Evolutionary conservation across 2,888 invertebrate species (phyloP), one percentile per base, ranked within the genome.

Genomic region (Dryocosmus kuriphilus): DNA sequence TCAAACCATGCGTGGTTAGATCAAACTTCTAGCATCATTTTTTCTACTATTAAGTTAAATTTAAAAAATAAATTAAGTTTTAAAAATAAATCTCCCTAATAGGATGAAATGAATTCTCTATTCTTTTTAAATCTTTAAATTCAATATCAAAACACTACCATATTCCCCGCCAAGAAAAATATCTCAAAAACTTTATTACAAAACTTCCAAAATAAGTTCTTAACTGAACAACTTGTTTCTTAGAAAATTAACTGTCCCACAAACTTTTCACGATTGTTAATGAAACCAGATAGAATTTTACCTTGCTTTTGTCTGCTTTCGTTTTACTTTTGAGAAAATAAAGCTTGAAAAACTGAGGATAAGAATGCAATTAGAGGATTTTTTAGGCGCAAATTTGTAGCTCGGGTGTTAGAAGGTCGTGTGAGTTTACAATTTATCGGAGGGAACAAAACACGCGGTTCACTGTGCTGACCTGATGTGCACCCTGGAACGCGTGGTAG

Each of bases 401-500:
- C n/a, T 67, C 67, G 41, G 19, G 7, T 46, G 51, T 51, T 71
- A 32, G 71, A 51, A 71, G 51, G 22, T 51, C 51, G 51, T 9
- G 46, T 27, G 71, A 51, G 51, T 71, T 71, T n/a, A 71, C 19
- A 32, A 77, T 51, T 61, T 16, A 73, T 38, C 16, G 2, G 77
- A 78, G 62, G 77, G 79, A 84, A 81, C 74, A 78, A 83, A 80
- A 82, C 85, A 88, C 86, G 85, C 85, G 84, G 81, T 81, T 82
- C 84, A 86, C 88, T 88, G 85, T 90, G 93, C 93, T 92, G 92
- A 98, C 98, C 98, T 98, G 98, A 94, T 98, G 98, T 92, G 98
- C 98, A 94, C 99, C 99, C 94, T 99, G 98, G 97, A 99, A 99
- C 93, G 99, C 99, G 94, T 99, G 99, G 94, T 99, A 99, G 95